These are phyloP conservation scores for Eriosoma lanigerum DNA, from an alignment of 1,140 invertebrate species.

Conservation along the genomic window DNA sequence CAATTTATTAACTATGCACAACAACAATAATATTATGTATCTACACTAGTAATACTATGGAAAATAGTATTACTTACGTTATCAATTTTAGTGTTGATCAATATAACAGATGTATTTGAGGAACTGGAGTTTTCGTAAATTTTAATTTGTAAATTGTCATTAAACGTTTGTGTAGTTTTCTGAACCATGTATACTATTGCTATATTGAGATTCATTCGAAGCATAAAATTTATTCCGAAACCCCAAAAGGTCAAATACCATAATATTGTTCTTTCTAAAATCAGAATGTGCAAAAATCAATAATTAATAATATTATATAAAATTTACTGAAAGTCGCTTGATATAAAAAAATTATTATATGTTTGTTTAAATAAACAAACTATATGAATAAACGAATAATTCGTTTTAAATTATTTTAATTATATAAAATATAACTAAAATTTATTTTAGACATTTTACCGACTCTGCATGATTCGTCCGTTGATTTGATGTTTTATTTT, in stretches of 20 bases:
- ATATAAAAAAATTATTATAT: background rate
- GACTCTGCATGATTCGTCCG: constrained; percentile 18
- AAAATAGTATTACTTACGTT: background rate
- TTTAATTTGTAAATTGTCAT: background rate
- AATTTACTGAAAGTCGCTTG: background rate
- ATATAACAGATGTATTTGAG: background rate
- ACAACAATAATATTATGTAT: no score
- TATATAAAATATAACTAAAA: background rate
- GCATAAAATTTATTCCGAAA: constrained; percentile 76
- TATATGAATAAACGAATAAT: background rate
- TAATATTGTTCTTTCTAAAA: constrained; percentile 61
- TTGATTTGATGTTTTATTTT: background rate
- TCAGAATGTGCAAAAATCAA: background rate
- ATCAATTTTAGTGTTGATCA: background rate
- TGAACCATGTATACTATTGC: constrained; percentile 82
- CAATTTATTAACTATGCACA: no score
- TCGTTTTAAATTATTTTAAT: background rate
- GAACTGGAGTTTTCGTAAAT: background rate
- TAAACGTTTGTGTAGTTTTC: background rate
- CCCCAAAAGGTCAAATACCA: constrained; percentile 73
- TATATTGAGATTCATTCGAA: constrained; percentile 80
- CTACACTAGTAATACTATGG: no score
- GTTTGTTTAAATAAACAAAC: background rate
- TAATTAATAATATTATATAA: background rate
- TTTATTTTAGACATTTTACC: constrained; percentile 21